Evolutionary conservation across 2,888 invertebrate genomes (phyloP), one percentile per base, ranked within the genome.

Genomic region (Trachelus tabidus): DNA sequence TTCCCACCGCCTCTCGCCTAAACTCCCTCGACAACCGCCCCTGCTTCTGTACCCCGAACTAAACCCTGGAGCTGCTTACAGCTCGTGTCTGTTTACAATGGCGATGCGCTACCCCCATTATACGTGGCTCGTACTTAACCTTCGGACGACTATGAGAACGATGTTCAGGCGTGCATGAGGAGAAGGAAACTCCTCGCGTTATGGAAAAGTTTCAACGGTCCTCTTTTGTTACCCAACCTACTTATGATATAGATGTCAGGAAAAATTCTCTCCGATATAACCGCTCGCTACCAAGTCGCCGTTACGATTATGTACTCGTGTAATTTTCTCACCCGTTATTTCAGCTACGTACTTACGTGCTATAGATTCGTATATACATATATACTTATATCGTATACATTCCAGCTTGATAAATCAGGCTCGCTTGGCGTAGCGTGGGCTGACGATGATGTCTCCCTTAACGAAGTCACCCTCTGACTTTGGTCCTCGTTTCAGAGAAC

Each of bases 61-160:
- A 89, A 89, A 89, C 89, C 87, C 87, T 87, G 86, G 87, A 88
- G 86, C 86, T 87, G 87, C 86, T 87, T 85, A 85, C 86, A 80
- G 85, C 87, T 85, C 87, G 84, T 86, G 85, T 88, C 89, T 89
- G 88, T 89, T 90, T 90, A 89, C 89, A 89, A 89, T 89, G 87
- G 87, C 87, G 87, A 89, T 88, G 87, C 85, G 86, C 87, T 87
- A 87, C 86, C 86, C 83, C 85, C 85, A 84, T 87, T 87, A 86
- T 86, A 82, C 84, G 81, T 80, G 76, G 79, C 79, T 82, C 81
- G 85, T 85, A 85, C 87, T 87, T 85, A 85, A 87, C 86, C 84
- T 85, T 85, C 74, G 74, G 73, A 69, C 75, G 68, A 68, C 73
- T 23, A 73, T 40, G 40, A 77, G n/a, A 73, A 71, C 33, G 73